Conservation (phyloP, 2,888 invertebrate species). For the Drosophila fulvimacula region DNA sequence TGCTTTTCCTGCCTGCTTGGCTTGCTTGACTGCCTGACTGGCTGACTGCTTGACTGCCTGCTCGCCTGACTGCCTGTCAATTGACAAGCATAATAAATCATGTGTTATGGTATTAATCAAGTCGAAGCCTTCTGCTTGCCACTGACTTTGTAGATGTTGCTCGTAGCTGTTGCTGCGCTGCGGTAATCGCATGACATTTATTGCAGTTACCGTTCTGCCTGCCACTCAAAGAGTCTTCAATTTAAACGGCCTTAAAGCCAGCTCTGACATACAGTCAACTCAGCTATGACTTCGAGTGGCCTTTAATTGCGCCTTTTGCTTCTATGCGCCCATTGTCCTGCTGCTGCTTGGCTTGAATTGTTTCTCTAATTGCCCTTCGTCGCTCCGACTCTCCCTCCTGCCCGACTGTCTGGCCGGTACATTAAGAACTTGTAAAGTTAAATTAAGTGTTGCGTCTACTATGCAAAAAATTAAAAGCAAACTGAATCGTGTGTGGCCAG, state of each 20-base stretch:
- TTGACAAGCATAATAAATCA: constrained; percentile 79
- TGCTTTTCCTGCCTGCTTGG: constrained; percentile 57
- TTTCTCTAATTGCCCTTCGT: constrained; percentile 76
- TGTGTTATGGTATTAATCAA: constrained; percentile 79
- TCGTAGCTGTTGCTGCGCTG: constrained; percentile 49
- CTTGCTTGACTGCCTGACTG: constrained; percentile 32
- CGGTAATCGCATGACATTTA: constrained; percentile 76
- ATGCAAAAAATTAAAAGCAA: constrained; percentile 67
- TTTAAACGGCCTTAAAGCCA: constrained; percentile 58
- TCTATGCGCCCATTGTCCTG: constrained; percentile 27
- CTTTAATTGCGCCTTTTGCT: constrained; percentile 60
- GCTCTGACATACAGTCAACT: neutral
- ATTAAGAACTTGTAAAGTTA: constrained; percentile 79
- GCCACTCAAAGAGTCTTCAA: constrained; percentile 34
- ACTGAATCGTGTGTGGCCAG: constrained; percentile 61
- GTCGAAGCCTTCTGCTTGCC: constrained; percentile 54
- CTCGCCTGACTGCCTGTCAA: constrained; percentile 43
- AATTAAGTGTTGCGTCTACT: constrained; percentile 75
- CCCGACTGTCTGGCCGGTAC: constrained; percentile 68
- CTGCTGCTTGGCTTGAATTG: constrained; percentile 50
- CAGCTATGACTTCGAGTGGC: constrained; percentile 37
- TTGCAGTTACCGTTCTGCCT: constrained; percentile 59
- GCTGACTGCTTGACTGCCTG: constrained; percentile 27
- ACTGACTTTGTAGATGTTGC: constrained; percentile 28
- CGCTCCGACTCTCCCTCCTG: constrained; percentile 17